A percentile compares a stretch with the other conserved stretches of the same genome.
Conservation (phyloP, 2,113 vertebrate species). For the Misgurnus anguillicaudatus region DNA sequence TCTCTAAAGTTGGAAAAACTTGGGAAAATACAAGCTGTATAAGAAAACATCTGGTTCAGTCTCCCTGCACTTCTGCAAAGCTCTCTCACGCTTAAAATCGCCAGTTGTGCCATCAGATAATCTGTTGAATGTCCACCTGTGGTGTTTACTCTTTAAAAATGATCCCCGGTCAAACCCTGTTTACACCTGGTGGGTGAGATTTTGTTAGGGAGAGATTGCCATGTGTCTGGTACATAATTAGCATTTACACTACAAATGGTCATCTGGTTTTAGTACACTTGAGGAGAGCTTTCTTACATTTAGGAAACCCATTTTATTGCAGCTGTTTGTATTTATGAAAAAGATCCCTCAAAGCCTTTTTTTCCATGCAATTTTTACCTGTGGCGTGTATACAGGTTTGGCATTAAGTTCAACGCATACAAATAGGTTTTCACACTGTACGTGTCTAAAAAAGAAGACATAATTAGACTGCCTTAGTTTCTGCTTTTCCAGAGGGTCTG, state of each 20-base stretch:
- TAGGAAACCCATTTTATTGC: too few species aligned
- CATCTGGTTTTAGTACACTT: too few species aligned
- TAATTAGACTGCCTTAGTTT: slow-evolving; percentile 41
- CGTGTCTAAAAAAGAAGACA: slow-evolving; percentile 12
- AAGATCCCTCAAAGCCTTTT: too few species aligned
- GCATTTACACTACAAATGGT: too few species aligned
- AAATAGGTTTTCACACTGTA: not conserved
- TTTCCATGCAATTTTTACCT: not conserved
- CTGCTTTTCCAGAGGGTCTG: not conserved
- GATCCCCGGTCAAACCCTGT: not conserved
- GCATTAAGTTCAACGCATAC: slow-evolving; percentile 18
- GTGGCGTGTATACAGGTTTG: slow-evolving; percentile 1
- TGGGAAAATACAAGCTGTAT: slow-evolving; percentile 55
- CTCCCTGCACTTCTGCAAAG: slow-evolving; percentile 1
- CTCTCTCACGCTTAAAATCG: slow-evolving; percentile 1
- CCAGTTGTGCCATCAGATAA: slow-evolving; percentile 3
- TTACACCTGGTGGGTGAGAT: not conserved
- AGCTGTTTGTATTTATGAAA: too few species aligned
- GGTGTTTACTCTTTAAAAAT: not conserved
- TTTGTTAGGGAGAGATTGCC: too few species aligned
- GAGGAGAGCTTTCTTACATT: too few species aligned
- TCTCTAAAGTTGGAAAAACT: slow-evolving; percentile 48
- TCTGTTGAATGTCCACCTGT: not conserved
- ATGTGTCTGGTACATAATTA: too few species aligned
- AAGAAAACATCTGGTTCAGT: slow-evolving; percentile 51